Evolutionary conservation across 2,113 vertebrate genomes (phyloP).

Genomic region (Oreochromis spilurus): DNA sequence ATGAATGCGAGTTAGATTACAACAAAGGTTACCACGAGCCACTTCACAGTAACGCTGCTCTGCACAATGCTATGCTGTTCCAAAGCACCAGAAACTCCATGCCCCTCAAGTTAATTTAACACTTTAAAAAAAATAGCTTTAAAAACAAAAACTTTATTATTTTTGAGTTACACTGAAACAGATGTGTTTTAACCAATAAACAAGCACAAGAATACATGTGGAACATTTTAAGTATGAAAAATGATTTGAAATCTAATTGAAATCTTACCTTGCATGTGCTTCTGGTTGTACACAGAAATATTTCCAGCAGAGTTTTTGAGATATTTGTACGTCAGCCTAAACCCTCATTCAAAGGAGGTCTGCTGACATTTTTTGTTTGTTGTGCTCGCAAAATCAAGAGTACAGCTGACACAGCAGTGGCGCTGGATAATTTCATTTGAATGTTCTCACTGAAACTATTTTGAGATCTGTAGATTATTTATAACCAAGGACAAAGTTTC

Average conservation of each 20-base stretch:
- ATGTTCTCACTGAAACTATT: not conserved
- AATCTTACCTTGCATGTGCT: not conserved
- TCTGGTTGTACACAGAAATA: not conserved
- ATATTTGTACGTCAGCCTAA: not conserved
- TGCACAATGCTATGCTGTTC: not conserved
- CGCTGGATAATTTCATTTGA: not conserved
- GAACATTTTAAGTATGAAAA: not conserved
- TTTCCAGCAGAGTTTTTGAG: not conserved
- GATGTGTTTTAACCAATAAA: not conserved
- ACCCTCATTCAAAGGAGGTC: not conserved
- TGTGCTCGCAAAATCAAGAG: not conserved
- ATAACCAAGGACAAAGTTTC: rapidly evolving
- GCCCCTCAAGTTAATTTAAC: rapidly evolving
- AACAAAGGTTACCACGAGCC: not conserved
- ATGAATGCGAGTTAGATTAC: not conserved
- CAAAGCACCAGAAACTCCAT: not conserved
- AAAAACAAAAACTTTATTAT: not conserved
- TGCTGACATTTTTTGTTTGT: not conserved
- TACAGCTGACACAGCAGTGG: not conserved
- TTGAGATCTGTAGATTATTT: not conserved
- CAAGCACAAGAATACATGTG: not conserved
- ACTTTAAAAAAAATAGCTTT: not conserved
- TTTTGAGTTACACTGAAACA: not conserved
- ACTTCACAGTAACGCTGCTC: not conserved
- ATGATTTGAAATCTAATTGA: not conserved